Evolutionary conservation across 2,113 vertebrate genomes (phyloP).

Genomic region (Onychostruthus taczanowskii): DNA sequence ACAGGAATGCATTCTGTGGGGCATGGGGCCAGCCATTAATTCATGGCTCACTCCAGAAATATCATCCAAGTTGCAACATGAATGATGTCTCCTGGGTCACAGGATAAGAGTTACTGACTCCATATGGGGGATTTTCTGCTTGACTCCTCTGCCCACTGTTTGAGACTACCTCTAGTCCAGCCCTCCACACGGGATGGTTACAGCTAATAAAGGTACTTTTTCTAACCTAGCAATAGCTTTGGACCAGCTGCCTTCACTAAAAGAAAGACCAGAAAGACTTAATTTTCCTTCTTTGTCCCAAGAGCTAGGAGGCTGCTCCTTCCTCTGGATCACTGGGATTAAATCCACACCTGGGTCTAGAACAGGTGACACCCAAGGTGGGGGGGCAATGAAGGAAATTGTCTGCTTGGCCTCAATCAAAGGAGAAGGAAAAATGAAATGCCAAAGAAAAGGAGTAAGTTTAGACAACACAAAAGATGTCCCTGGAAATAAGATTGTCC

Average conservation of each 20-base stretch:
- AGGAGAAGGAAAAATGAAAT: neutral
- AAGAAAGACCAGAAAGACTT: neutral
- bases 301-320: neutral
- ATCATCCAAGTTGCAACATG: neutral
- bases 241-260: neutral
- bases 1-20: neutral
- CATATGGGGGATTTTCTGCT: neutral
- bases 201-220: neutral
- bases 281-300: neutral
- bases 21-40: neutral
- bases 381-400: neutral
- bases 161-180: neutral
- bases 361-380: neutral
- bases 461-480: neutral
- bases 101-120: neutral
- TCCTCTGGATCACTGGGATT: neutral
- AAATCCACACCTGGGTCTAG: neutral
- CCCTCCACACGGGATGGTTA: neutral
- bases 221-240: neutral
- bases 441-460: neutral
- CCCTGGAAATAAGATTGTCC: neutral
- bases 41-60: neutral
- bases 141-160: neutral
- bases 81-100: neutral
- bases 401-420: neutral